Evolutionary conservation across 2,888 invertebrate genomes (phyloP).

Genomic region (Lacanobia oleracea): DNA sequence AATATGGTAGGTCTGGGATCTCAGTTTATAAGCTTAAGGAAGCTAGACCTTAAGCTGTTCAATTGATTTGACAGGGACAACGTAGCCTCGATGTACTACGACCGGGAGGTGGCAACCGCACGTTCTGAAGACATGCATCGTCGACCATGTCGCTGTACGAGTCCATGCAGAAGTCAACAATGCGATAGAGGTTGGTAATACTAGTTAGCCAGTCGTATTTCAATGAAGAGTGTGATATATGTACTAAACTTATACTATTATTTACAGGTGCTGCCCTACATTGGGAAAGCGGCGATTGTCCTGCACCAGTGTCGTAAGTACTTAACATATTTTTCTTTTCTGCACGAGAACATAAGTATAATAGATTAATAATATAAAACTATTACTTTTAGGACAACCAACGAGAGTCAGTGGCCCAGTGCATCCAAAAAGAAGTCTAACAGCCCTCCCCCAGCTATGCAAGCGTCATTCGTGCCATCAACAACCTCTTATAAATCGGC

Average conservation of each 20-base stretch:
- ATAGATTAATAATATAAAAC: neutral
- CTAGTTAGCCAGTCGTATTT: neutral
- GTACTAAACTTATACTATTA: neutral
- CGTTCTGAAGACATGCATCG: slow-evolving; percentile 13
- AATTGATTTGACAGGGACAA: slow-evolving; percentile 78
- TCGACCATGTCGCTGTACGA: slow-evolving; percentile 47
- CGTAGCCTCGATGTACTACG: slow-evolving; percentile 74
- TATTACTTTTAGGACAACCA: slow-evolving; percentile 43
- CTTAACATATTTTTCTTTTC: neutral
- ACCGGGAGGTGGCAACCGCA: slow-evolving; percentile 44
- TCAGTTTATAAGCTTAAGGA: neutral
- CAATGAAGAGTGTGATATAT: neutral
- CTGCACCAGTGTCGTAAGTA: slow-evolving; percentile 61
- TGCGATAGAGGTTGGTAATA: slow-evolving; percentile 51
- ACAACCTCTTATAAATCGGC: slow-evolving; percentile 78
- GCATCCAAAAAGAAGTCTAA: slow-evolving; percentile 39
- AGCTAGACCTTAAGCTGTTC: neutral
- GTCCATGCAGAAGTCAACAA: slow-evolving; percentile 42
- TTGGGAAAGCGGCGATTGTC: slow-evolving; percentile 63
- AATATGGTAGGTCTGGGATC: too few relatives aligned
- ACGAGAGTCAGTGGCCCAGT: slow-evolving; percentile 43
- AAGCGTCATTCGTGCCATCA: slow-evolving; percentile 74
- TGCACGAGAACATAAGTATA: neutral
- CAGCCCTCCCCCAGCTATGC: slow-evolving; percentile 17
- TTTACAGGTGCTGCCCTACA: slow-evolving; percentile 53